Conservation (phyloP, 1,140 invertebrate species). For the Penaeus indicus region DNA sequence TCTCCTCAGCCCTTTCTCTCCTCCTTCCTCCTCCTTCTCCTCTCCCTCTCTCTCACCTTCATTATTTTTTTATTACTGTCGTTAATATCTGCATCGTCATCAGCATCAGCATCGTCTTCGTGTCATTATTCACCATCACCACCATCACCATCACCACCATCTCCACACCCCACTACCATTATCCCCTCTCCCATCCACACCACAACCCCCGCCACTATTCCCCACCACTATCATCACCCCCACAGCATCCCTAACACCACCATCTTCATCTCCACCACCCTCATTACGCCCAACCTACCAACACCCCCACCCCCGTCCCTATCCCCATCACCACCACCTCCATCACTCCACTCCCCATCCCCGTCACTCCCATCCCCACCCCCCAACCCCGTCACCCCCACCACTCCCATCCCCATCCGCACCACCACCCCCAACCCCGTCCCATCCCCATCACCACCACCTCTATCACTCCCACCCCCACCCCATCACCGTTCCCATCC, state of each 20-base stretch:
- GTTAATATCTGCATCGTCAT: not conserved
- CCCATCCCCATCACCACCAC: not conserved
- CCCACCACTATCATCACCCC: conserved; percentile 6
- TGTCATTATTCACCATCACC: not conserved
- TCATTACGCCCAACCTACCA: not conserved
- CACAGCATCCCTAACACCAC: conserved; percentile 1
- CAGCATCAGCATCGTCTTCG: no score
- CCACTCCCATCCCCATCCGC: conserved; percentile 12
- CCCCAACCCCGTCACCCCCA: conserved; percentile 39
- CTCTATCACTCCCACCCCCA: not conserved
- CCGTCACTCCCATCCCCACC: conserved; percentile 5
- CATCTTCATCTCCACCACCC: not conserved
- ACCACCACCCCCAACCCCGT: not conserved
- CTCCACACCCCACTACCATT: not conserved
- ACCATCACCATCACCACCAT: not conserved
- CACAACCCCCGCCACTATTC: not conserved
- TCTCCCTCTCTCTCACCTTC: not conserved
- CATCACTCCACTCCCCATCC: not conserved
- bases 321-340: not conserved
- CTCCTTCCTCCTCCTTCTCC: not conserved
- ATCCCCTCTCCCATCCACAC: not conserved
- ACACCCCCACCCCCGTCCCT: not conserved
- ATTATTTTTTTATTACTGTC: not conserved
- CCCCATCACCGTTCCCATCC: not conserved
- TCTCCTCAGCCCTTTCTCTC: not conserved